Evolutionary conservation across 1,140 invertebrate genomes (phyloP).

Genomic region (Lycorma delicatula): DNA sequence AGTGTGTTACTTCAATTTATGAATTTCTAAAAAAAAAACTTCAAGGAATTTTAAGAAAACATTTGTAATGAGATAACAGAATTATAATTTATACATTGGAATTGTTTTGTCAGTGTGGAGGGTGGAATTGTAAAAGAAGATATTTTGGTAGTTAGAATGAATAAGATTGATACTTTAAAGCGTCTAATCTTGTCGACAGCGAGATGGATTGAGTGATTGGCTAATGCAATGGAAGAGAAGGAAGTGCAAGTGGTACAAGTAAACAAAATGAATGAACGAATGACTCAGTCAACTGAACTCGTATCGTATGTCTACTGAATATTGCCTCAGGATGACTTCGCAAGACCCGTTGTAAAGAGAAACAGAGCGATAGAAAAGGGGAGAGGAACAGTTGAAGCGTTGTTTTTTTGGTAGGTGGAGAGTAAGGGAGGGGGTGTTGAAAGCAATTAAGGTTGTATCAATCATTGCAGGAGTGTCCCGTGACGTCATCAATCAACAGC

Average conservation of each 20-base stretch:
- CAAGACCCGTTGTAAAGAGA: no score
- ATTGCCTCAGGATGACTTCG: background rate
- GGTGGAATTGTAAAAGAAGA: background rate
- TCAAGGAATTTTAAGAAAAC: no score
- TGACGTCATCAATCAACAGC: constrained; percentile 7
- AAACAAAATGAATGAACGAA: background rate
- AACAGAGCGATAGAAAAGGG: background rate
- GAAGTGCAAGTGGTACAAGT: background rate
- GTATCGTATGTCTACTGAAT: background rate
- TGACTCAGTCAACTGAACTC: background rate
- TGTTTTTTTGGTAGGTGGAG: background rate
- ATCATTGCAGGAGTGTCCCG: constrained; percentile 6
- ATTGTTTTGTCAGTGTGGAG: background rate
- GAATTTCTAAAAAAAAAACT: no score
- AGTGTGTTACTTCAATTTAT: no score
- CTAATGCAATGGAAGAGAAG: background rate
- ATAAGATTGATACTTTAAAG: constrained; percentile 4
- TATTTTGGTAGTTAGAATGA: background rate
- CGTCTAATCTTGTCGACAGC: constrained; percentile 3
- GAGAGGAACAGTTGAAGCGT: background rate
- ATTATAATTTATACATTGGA: no score
- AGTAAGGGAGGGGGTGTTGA: background rate
- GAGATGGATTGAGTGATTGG: constrained; percentile 3
- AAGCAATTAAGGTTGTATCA: constrained; percentile 7
- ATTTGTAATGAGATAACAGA: no score